phyloP scores from a whole-genome alignment of 2,888 invertebrate genomes.

The Helobdella robusta region DNA sequence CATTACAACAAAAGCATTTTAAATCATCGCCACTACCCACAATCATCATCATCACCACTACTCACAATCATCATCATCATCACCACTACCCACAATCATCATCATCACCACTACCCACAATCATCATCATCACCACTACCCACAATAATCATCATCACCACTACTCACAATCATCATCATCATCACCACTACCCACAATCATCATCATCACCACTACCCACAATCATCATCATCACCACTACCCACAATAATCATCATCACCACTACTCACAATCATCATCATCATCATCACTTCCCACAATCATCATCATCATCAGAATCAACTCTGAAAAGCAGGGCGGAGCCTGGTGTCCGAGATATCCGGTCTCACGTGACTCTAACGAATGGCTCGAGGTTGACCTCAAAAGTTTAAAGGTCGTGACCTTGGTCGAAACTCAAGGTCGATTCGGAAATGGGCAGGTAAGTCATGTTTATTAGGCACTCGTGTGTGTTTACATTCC shows the following conservation, averaged over 20 bases:
- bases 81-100: neutral
- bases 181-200: neutral
- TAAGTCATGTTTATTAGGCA: too few species aligned
- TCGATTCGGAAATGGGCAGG: conserved; percentile 17
- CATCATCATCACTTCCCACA: neutral
- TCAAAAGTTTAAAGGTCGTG: conserved; percentile 8
- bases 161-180: neutral
- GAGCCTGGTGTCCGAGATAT: conserved; percentile 12
- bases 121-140: neutral
- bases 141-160: neutral
- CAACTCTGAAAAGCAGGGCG: conserved; percentile 10
- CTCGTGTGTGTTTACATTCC: too few species aligned
- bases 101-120: neutral
- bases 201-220: neutral
- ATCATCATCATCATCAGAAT: neutral
- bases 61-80: neutral
- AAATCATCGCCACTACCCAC: neutral
- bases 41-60: neutral
- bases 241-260: too few species aligned
- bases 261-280: too few species aligned
- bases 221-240: neutral
- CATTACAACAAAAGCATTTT: too few species aligned
- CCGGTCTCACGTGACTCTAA: conserved; percentile 12
- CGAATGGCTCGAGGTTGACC: conserved; percentile 21
- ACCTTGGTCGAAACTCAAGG: conserved; percentile 23